Evolutionary conservation across 2,113 vertebrate genomes (phyloP).

Genomic region (Cacatua alba): DNA sequence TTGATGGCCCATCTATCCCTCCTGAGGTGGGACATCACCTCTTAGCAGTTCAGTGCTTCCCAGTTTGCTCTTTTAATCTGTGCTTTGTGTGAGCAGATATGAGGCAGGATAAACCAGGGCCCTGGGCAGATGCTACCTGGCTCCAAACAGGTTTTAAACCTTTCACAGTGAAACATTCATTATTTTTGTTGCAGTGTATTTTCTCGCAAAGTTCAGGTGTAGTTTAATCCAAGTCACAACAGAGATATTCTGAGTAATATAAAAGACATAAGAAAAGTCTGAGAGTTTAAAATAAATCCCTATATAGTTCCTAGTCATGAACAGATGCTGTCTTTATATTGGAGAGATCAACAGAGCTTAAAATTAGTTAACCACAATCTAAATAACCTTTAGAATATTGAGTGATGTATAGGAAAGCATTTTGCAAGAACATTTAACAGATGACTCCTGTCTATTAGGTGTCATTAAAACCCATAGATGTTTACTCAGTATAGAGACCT

Average conservation of each 20-base stretch:
- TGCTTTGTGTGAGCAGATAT: background rate
- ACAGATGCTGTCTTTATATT: background rate
- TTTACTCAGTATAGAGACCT: background rate
- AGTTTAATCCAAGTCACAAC: background rate
- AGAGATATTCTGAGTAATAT: background rate
- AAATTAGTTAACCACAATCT: background rate
- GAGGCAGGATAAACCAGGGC: background rate
- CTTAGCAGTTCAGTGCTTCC: background rate
- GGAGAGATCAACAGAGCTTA: background rate
- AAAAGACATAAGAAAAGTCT: background rate
- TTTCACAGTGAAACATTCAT: background rate
- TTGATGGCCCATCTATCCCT: background rate
- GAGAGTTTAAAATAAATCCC: background rate
- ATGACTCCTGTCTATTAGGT: background rate
- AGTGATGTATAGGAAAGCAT: background rate
- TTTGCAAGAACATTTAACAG: background rate
- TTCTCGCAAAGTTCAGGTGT: background rate
- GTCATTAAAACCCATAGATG: background rate
- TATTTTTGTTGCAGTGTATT: background rate
- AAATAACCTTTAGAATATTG: background rate
- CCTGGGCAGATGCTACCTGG: background rate
- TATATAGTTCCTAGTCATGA: background rate
- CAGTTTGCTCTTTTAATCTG: background rate
- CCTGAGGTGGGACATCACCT: rapidly evolving
- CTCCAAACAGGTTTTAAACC: background rate